These are phyloP conservation scores for Montipora cactus DNA, from an alignment of 64 coral and sea anemone species.

Conservation along the genomic window DNA sequence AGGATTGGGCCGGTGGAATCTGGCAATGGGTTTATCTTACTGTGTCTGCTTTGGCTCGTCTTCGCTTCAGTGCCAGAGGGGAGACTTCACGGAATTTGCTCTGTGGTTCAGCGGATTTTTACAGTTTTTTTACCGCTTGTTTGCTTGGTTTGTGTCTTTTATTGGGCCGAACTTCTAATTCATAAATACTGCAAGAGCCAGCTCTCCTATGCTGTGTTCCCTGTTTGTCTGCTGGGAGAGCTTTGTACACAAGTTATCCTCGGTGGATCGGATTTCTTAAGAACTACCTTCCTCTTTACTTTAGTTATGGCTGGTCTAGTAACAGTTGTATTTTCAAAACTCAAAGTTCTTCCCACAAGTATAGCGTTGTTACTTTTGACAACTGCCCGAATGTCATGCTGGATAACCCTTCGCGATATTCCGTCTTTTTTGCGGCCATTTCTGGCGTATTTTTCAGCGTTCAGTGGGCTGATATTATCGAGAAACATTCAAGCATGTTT, in stretches of 20 bases:
- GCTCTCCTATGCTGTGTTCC: constrained; percentile 88
- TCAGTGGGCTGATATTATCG: constrained; percentile 91
- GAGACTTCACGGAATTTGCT: constrained; percentile 80
- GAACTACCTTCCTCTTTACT: constrained; percentile 89
- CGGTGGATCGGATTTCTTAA: constrained; percentile 92
- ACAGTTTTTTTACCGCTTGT: constrained; percentile 87
- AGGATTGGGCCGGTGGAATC: constrained; percentile 88
- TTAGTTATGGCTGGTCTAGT: constrained; percentile 75
- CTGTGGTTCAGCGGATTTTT: constrained; percentile 78
- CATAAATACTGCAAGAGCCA: constrained; percentile 95
- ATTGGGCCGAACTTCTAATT: constrained; percentile 95
- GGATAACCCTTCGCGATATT: constrained; percentile 85
- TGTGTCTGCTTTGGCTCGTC: constrained; percentile 85
- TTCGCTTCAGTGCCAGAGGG: constrained; percentile 89
- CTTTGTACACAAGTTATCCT: constrained; percentile 96
- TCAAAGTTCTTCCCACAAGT: constrained; percentile 80
- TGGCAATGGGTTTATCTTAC: constrained; percentile 85
- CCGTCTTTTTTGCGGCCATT: constrained; percentile 89
- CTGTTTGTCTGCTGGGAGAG: constrained; percentile 92
- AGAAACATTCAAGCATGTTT: constrained; percentile 94
- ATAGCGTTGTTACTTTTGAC: constrained; percentile 80
- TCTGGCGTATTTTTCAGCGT: constrained; percentile 93
- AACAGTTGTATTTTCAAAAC: constrained; percentile 82
- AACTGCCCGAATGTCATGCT: constrained; percentile 83
- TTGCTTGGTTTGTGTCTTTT: constrained; percentile 94